Evolutionary conservation across 2,797 vertebrate genomes (phyloP), one percentile per base, ranked within the genome.

Genomic region (Moxostoma hubbsi): DNA sequence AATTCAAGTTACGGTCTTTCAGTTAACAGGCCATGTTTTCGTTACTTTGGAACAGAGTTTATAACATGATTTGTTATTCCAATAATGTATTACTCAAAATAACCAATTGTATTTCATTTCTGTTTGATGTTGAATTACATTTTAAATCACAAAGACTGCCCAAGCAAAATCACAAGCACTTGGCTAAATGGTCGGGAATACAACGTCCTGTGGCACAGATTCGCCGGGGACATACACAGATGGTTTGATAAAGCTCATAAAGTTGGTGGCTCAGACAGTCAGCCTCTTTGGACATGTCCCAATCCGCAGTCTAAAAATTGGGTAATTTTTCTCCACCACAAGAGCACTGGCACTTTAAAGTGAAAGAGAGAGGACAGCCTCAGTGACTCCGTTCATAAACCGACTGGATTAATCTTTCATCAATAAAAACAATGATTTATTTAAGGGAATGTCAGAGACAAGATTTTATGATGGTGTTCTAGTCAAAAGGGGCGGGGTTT

Each of bases 351-450:
- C 18, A 8, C n/a, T 59, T 47, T 9, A 59, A 72, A 16, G 61
- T 66, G 62, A 73, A 16, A n/a, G 46, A 59, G 45, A 55, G 13
- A 53, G 66, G 24, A 77, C 18, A 16, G 11, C 15, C 82, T 78
- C 77, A 74, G 9, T 46, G n/a, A 47, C 57, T 55, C 36, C 49
- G 49, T 50, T 10, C 59, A 65, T 45, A 85, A 78, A 55, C 82
- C 78, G 6, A 47, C 1, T 45, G 47, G 54, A 82, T 87, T 62
- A 86, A 87, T 84, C 58, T 85, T 86, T 86, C 43, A 89, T 75
- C 62, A 79, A 67, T 66, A 24, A 73, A 46, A 57, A 66, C 6
- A 57, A 12, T 82, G 15, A 85, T 79, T 86, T 86, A 86, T 86
- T 88, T 5, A 83, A 75, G 18, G 1, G 62, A 15, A 55, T 55